Base-by-base conservation (phyloP, 1,140 invertebrate species). In the Ptiloglossa arizonensis region DNA sequence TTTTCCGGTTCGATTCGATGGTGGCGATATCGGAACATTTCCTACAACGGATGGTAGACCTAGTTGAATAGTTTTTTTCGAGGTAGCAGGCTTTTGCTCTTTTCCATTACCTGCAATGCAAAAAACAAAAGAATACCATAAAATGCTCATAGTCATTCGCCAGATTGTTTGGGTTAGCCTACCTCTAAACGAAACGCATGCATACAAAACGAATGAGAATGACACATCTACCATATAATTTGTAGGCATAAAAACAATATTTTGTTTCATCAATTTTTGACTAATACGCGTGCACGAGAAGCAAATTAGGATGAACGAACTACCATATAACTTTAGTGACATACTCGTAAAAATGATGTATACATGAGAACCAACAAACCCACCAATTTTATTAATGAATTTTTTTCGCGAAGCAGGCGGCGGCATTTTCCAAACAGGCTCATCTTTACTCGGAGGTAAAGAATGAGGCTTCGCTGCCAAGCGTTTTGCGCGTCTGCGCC, bases 401-500 rank as follows among this genome's bases (percentile, higher is more conserved):
- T 92, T 92, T 87, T 92, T 93, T 72, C 90, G 85, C 29, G 87
- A 88, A 69, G 87, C 85, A 63, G 91, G 89, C 77, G 90, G 88
- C 81, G 90, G 90, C 84, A 90, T 91, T 90, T 92, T 93, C 90
- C 90, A 91, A 68, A 84, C 86, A 70, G 86, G 87, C 72, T 90
- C 89, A 82, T 89, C 89, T 83, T 89, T 91, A 79, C 85, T 83
- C 41, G 87, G 63, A 22, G 83, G 62, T 57, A 87, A 70, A 68
- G 86, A 83, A 69, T 87, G 82, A 52, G 92, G 86, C 67, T 95
- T 94, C 69, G 94, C 84, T 83, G 94, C 95, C 86, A 96, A 86
- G 70, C 94, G 93, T 89, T 96, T 96, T 0, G 96, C 96, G 82
- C 96, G 95, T 46, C 95, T 93, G 86, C 95, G 95, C 96, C 96